Evolutionary conservation across 2,113 vertebrate species (phyloP), one percentile per base, ranked within the genome.

Genomic region (Crotalus horridus): DNA sequence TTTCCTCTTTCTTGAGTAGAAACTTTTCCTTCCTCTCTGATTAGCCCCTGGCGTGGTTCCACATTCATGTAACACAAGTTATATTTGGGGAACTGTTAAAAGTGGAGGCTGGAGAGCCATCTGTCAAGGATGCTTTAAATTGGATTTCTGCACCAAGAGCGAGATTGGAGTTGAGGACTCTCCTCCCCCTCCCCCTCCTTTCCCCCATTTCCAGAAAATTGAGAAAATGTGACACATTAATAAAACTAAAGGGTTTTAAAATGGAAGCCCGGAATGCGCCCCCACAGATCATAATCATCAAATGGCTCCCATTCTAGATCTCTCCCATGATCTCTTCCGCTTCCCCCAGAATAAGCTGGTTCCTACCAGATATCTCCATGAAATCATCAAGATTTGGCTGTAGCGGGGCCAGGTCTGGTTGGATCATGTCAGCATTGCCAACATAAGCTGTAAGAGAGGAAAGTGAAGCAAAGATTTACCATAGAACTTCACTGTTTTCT

Each of bases 391-490:
- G 96, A 96, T 97, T 99, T 94, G 99, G 99, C 97, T 99, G 99
- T 93, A 99, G 97, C 0, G 99, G 99, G 0, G 98, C 98, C 96
- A 99, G 95, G 89, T 98, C 99, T 0, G 99, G 99, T 95, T 99
- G 99, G 96, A 99, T 99, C 97, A 99, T 98, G 90, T 99, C 99
- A 89, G 99, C 99, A 29, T 99, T 99, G 95, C 97, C 98, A 0
- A 97, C 97, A 88, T 99, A 99, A 0, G 95, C 99, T 99, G 97
- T 89, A 96, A 93, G 92, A 95, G 46, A 61, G 59, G 33, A 95
- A 39, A 89, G 86, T 46, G 85, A 87, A 55, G 54, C 55, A 1
- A 21, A 46, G 24, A 7, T 23, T 85, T 33, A 91, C 7, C 39
- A 54, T 81, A 81, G 33, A 81, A 43, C 15, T 55, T 3, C 54